A percentile compares a stretch with the other conserved stretches of the same genome.
Conservation (phyloP, 2,888 invertebrate genomes). For the Leptopilina syphax region DNA sequence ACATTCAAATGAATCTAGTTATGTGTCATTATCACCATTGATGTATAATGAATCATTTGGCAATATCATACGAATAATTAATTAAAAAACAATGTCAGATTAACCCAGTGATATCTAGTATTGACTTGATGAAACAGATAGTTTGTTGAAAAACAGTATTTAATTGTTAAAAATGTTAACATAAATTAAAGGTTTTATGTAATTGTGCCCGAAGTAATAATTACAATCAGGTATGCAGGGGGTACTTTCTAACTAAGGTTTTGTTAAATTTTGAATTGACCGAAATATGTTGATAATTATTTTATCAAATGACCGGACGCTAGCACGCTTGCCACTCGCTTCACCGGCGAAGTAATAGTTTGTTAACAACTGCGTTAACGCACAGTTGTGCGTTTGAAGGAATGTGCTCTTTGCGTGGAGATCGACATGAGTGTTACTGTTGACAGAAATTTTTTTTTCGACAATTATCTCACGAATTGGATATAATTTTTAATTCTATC, state of each 20-base stretch:
- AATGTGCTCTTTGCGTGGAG: slow-evolving; percentile 1
- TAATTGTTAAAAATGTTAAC: no score
- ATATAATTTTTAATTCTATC: not conserved
- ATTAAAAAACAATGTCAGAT: slow-evolving; percentile 2
- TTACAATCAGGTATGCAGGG: no score
- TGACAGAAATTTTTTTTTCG: not conserved
- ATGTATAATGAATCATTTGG: not conserved
- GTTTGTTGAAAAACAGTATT: not conserved
- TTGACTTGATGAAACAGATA: not conserved
- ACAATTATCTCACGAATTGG: not conserved
- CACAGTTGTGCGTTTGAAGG: slow-evolving; percentile 25
- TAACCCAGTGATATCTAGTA: not conserved
- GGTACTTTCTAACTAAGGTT: not conserved
- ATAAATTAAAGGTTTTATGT: no score
- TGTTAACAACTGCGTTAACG: slow-evolving; percentile 32
- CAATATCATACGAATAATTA: not conserved
- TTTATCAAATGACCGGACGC: slow-evolving; percentile 33
- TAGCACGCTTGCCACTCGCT: not conserved
- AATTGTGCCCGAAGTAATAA: no score
- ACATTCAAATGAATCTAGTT: not conserved
- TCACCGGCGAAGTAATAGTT: slow-evolving; percentile 18
- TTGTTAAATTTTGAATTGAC: slow-evolving; percentile 5
- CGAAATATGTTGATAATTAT: slow-evolving; percentile 40
- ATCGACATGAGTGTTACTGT: slow-evolving; percentile 12
- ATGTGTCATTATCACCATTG: not conserved